Evolutionary conservation across 2,888 invertebrate species (phyloP), one percentile per base, ranked within the genome.

Genomic region (Dicranocentrus wangi): DNA sequence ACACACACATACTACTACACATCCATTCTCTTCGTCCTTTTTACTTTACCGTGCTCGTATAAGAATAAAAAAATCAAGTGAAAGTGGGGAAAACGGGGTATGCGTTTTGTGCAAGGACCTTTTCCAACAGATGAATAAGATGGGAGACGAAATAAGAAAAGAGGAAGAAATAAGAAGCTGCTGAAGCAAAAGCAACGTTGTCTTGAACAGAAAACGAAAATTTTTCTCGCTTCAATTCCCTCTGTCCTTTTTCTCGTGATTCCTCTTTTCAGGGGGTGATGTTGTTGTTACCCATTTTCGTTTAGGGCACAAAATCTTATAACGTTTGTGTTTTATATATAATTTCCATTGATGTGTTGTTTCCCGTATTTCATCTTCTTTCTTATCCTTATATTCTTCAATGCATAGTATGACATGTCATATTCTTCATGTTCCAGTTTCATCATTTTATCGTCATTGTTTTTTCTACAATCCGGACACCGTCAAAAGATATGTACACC

Each of bases 171-270:
- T 71, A 66, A 76, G 81, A 81, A 76, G 69, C 76, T 75, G 75
- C 63, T 75, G 75, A 75, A 76, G 81, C 75, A 81, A 82, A 77
- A 71, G 83, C 81, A 85, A 83, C 80, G 81, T 85, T 85, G 85
- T 85, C 85, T 83, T 82, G 82, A 84, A 68, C 85, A 85, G 85
- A 85, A 83, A 85, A 81, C 77, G 82, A 83, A 82, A 80, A 84
- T 83, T 84, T 84, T 83, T 85, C 83, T 81, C 83, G 84, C 83
- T 83, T 84, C 84, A 78, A 80, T 85, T 84, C 82, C 63, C 77
- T 69, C 80, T 77, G 80, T 80, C 80, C 71, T 72, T 77, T 73
- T 77, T 77, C 28, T 66, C 78, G 39, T 65, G 78, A 70, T 70
- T 72, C 61, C 73, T 65, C 28, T 66, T 69, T 68, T 28, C 58